Percentiles rank a stretch among this genome's conserved stretches.
Conservation (phyloP, 2,797 vertebrate genomes). For the Syndactyla subalaris region DNA sequence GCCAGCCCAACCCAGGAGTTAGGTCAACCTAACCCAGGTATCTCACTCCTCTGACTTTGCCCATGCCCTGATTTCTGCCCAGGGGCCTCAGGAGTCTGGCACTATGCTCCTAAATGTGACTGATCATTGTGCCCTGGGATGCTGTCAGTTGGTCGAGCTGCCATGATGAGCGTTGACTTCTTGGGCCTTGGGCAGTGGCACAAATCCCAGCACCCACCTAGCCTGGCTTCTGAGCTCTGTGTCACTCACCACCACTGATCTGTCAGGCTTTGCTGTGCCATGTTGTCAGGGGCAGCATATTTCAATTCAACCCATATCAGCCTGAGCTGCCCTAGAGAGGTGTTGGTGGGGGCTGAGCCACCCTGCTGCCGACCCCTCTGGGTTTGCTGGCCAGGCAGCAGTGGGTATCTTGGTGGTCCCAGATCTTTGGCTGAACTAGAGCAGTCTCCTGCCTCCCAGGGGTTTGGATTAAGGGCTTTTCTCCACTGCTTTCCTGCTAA, state of each 20-base stretch:
- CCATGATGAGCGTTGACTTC: constrained; percentile 30
- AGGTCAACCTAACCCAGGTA: neutral
- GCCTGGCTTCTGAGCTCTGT: neutral
- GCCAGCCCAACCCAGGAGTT: neutral
- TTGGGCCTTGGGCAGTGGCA: constrained; percentile 29
- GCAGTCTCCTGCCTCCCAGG: neutral
- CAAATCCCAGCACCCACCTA: constrained; percentile 41
- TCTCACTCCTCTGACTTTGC: neutral
- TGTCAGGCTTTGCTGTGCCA: neutral
- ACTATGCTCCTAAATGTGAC: neutral
- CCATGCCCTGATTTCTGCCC: neutral
- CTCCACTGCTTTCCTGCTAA: neutral
- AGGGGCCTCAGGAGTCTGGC: neutral
- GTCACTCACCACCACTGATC: neutral
- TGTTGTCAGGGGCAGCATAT: constrained; percentile 30
- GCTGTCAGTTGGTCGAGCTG: constrained; percentile 19
- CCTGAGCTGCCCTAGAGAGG: neutral
- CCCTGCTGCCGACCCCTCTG: neutral
- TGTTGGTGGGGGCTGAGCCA: neutral
- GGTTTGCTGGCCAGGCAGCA: neutral
- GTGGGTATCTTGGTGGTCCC: neutral
- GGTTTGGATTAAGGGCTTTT: constrained; percentile 16
- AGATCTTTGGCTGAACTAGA: neutral
- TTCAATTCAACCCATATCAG: neutral
- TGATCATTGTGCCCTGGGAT: constrained; percentile 18